These are phyloP conservation scores for Perdita meconis DNA, from an alignment of 2,888 invertebrate species.

Conservation along the genomic window DNA sequence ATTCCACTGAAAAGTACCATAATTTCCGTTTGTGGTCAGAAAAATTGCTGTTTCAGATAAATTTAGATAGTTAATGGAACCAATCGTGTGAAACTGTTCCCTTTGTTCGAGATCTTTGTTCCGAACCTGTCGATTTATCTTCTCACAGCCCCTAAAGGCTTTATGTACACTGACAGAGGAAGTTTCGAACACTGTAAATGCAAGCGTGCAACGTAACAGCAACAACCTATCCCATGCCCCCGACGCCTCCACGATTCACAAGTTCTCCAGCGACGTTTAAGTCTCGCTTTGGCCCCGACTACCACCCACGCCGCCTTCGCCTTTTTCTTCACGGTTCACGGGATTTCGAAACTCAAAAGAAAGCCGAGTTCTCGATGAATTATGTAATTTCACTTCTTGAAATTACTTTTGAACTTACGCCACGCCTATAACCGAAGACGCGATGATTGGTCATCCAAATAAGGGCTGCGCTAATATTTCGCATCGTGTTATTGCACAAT, in stretches of 20 bases:
- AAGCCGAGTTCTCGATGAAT: background rate
- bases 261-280: constrained; percentile 12
- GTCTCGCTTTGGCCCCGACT: constrained; percentile 61
- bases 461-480: background rate
- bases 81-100: background rate
- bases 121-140: constrained; percentile 27
- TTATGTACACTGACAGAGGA: constrained; percentile 15
- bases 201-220: constrained; percentile 43
- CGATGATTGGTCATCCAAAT: background rate
- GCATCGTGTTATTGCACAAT: background rate
- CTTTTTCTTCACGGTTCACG: constrained; percentile 23
- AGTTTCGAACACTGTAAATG: constrained; percentile 32
- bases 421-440: background rate
- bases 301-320: constrained; percentile 59
- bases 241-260: constrained; percentile 55
- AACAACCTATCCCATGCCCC: constrained; percentile 57
- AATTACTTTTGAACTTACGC: background rate
- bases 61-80: constrained; percentile 23
- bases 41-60: background rate
- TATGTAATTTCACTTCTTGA: background rate
- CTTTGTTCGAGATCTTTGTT: constrained; percentile 15
- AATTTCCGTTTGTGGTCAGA: background rate
- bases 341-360: constrained; percentile 50
- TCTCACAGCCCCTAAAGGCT: constrained; percentile 8
- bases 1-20: background rate